Base-by-base conservation (phyloP, 2,797 vertebrate species). In the Danio kyathit region DNA sequence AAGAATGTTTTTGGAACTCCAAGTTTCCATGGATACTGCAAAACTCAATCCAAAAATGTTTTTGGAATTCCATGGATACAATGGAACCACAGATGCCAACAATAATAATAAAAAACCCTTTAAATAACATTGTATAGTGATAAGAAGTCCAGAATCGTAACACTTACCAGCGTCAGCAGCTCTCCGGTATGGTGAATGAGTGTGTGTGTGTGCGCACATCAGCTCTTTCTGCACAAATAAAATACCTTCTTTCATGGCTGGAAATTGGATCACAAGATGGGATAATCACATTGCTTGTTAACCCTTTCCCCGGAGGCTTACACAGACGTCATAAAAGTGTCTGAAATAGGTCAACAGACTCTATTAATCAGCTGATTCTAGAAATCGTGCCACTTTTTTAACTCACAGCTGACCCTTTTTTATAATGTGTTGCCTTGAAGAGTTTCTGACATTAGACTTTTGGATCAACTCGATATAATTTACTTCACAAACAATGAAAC, bases 261-360 rank as follows among this genome's bases (percentile, higher is more conserved):
- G n/a, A 85, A 84, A 87, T 86, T 40, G 86, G 88, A 91, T 94
- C 94, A 95, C 94, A 94, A 94, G 93, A 92, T 84, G 83, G 81
- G 90, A 93, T 94, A 93, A 94, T 93, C 91, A 90, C 89, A 90
- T 89, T 92, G 85, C 52, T 76, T 81, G 57, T 89, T 79, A 90
- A 90, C 89, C 88, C 86, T 88, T 85, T 84, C 78, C 74, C 59
- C 14, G 38, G 54, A 3, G 65, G 41, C 46, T 59, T n/a, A 19
- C 29, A 13, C 59, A 17, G 16, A 66, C 19, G 48, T 63, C 41
- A 51, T 10, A 66, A 43, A 57, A 49, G 5, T 6, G 14, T 49
- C 17, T 57, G 12, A 86, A 82, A 73, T 77, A 65, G 76, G 82
- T 77, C 79, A 84, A 7, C 19, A 61, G 40, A 13, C 74, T 72